Evolutionary conservation across 2,888 invertebrate species (phyloP), one percentile per base, ranked within the genome.

Genomic region (Philaethria dido): DNA sequence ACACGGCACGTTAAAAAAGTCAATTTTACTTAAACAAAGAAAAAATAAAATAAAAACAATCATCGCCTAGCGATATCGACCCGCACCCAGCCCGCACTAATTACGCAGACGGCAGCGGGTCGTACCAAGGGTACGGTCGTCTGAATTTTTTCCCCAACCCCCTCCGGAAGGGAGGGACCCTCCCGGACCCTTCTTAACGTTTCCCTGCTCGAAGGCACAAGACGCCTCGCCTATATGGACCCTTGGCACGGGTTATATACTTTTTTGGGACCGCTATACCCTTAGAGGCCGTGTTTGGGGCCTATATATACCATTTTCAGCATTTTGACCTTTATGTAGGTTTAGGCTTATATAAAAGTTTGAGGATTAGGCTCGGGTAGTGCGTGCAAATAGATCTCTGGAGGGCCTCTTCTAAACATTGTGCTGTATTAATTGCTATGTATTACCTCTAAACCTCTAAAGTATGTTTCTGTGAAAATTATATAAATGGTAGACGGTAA

Each of bases 171-270:
- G 84, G 84, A 79, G 84, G 84, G 77, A 83, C 87, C 86, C 88
- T 78, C 88, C 87, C 88, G 83, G 87, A 88, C 89, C 88, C 89
- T 89, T 92, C 88, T 92, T 92, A 92, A 89, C 89, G 88, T 89
- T 89, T 87, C 88, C 91, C 90, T 86, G 89, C 88, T 87, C 85
- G 83, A 80, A 86, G 88, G 89, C 88, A 88, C 88, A 77, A 91
- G 90, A 89, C 83, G 88, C 82, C 80, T 79, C 82, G 83, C 81
- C 83, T 89, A 89, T 88, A 88, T 89, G 89, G 81, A 80, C 80
- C 86, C 84, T 84, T 87, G 83, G 88, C 88, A 88, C 78, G 85
- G 84, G 86, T 85, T 92, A 90, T 91, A 89, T 91, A 90, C 90
- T 89, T 92, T 92, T 92, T 91, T 89, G 89, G 89, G 89, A 84